Evolutionary conservation across 2,113 vertebrate species (phyloP), one percentile per base, ranked within the genome.

Genomic region (Oreamnos americanus): DNA sequence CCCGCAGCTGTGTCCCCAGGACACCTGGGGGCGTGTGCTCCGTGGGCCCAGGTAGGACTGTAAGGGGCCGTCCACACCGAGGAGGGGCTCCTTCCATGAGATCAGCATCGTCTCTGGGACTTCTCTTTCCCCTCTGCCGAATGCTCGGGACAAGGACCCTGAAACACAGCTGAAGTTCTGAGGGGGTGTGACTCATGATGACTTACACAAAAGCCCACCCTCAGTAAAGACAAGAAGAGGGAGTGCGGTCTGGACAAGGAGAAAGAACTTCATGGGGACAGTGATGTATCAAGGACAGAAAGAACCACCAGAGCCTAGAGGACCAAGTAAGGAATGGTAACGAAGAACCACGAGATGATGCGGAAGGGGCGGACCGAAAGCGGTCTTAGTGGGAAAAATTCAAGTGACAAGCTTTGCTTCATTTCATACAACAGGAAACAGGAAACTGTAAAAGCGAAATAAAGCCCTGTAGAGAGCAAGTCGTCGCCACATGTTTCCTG

Each of bases 161-260:
- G 7, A 60, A 2, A 9, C 0, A 3, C 0, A 16, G 7, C 47
- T 0, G 12, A 51, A 14, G 23, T 10, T 47, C 3, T 1, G 3
- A 2, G 36, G 3, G 8, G 25, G 3, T 4, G 4, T 7, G 30
- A 89, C 2, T 2, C 23, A 0, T 28, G 10, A 1, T 2, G 3
- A 5, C 23, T 7, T 5, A 39, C 45, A 47, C 45, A 25, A 21
- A 88, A 43, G 17, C 36, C 39, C 16, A 14, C 19, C 33, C n/a
- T 62, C 21, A 4, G 2, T 14, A n/a, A 2, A 14, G 36, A 28
- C 6, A n/a, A 23, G 84, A 64, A 47, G 55, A 36, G 55, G 14
- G 10, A 3, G 12, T 2, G 5, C 0, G 17, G 58, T 9, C 17
- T 26, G 6, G 30, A n/a, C 36, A 49, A 58, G 79, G n/a, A 85